Evolutionary conservation across 1,140 invertebrate species (phyloP), one percentile per base, ranked within the genome.

Genomic region (Panagrolaimus sp.): DNA sequence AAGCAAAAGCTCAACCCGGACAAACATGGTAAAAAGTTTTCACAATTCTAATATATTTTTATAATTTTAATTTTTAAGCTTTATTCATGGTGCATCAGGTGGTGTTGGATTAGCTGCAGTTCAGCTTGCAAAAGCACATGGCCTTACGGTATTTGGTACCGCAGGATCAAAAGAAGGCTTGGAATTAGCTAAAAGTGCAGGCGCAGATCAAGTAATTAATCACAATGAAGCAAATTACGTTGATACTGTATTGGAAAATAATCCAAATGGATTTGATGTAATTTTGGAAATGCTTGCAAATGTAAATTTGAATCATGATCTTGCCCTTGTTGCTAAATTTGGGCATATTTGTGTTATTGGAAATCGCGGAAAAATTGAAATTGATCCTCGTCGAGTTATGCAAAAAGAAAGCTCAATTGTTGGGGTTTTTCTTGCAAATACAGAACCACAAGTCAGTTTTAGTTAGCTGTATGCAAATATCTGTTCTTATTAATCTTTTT

Each of bases 31-130:
- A n/a, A n/a, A n/a, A n/a, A n/a, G n/a, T n/a, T n/a, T 38, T 38
- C 2, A 7, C 32, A 38, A 2, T 38, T 38, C 7, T 38, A 38
- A 4, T 38, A 38, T 4, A 38, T 38, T 38, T 38, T 38, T 4
- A 38, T 38, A 38, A 38, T 4, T 38, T 38, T 38, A 38, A 38
- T 38, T 38, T 38, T 38, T 4, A 28, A 81, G 89, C 15, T 78
- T 89, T 1, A 81, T 89, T 52, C 88, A 89, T 81, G 88, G 88
- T 63, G 88, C 87, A 12, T 88, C 87, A 82, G 88, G 88, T 43
- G 86, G 84, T 15, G 88, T 89, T 38, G 88, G 88, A 1, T 71
- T 87, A 32, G 88, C 88, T 14, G 84, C 86, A 52, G 82, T 86
- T 24, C 88, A 89, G 78, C 83, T 89, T 5, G 87, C 86, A 1